Base-by-base conservation (phyloP, 2,797 vertebrate species). In the Anniella stebbinsi region DNA sequence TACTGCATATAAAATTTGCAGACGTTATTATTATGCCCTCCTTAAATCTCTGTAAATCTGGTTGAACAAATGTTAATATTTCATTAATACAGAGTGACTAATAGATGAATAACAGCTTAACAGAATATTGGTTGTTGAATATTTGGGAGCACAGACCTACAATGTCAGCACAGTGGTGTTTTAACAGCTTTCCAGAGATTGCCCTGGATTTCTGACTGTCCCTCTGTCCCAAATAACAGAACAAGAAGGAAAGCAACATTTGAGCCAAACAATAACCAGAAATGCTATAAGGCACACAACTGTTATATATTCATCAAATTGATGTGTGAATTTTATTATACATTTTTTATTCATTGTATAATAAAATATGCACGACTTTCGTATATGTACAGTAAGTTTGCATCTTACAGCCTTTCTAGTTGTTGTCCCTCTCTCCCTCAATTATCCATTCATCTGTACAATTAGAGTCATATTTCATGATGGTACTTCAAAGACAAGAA, bases 11-110 rank as follows among this genome's bases (percentile, higher is more conserved):
- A 93, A 97, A 96, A 96, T 96, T 95, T 93, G 90, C 93, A 93
- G 92, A 94, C 18, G 69, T 91, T 96, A 88, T 94, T 96, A 95
- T 95, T 97, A 95, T 86, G 93, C 66, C 94, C 91, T 94, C 94
- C 95, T 97, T 96, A 97, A 96, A 96, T 87, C 84, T 96, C 92
- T 93, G 93, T 96, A 97, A 97, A 97, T 96, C 94, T 95, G 87
- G 94, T 97, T 96, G 95, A 97, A 95, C 95, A 96, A 97, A 96
- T 95, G 94, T 91, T 94, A 86, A 87, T 92, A 81, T 92, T 96
- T 96, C 94, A 97, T 90, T 89, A 93, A 89, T 91, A 84, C 91
- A 88, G 88, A 91, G 89, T 87, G 87, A 23, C 84, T 95, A 94
- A 94, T 87, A 86, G 73, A 92, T 93, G 84, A 73, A 25, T 76